These are phyloP conservation scores for Fulmarus glacialis DNA, from an alignment of 2,113 vertebrate species.

Conservation along the genomic window DNA sequence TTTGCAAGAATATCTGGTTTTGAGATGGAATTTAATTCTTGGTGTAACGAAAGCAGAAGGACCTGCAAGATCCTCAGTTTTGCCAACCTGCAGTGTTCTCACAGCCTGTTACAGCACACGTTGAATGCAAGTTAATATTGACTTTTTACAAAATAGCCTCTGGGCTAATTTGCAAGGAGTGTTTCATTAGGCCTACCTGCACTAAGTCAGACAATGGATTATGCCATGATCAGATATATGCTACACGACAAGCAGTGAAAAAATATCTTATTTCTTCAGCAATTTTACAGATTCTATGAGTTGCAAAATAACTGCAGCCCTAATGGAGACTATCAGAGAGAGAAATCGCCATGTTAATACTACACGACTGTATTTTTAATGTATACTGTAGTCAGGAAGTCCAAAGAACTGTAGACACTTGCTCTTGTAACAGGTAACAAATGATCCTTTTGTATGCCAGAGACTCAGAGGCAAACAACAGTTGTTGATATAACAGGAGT, in stretches of 20 bases:
- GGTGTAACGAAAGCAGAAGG: not conserved
- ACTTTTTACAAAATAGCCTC: not conserved
- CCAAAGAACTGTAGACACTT: not conserved
- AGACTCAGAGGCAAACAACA: not conserved
- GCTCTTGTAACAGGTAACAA: not conserved
- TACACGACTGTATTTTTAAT: not conserved
- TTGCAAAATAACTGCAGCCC: not conserved
- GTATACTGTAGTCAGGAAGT: not conserved
- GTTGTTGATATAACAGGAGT: not conserved
- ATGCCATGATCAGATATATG: too few relatives aligned
- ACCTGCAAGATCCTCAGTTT: not conserved
- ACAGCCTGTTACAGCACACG: not conserved
- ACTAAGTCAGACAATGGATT: not conserved
- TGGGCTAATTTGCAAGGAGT: not conserved
- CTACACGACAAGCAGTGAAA: not conserved
- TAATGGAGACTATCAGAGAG: not conserved
- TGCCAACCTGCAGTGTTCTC: not conserved
- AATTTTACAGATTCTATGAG: not conserved
- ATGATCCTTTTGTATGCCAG: not conserved
- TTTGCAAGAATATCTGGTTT: conserved; percentile 46
- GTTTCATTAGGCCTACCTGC: not conserved
- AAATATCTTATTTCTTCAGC: not conserved
- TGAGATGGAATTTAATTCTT: conserved; percentile 16
- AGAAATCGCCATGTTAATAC: not conserved
- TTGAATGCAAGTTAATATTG: not conserved